Conservation (phyloP, 1,140 invertebrate species). For the Xylocopa sonorina region DNA sequence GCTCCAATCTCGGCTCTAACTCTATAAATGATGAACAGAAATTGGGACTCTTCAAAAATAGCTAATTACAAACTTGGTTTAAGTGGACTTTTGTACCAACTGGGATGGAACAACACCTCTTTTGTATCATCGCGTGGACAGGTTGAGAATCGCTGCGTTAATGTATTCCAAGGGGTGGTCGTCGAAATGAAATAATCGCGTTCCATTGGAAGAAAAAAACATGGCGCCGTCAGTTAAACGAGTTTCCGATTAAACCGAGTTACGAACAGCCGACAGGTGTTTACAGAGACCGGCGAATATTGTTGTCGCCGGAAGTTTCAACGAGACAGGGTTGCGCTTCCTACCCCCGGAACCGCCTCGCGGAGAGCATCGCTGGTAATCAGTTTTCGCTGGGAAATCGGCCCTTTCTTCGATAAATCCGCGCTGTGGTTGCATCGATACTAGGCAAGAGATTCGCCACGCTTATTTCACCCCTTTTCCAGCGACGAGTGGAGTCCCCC, state of each 20-base stretch:
- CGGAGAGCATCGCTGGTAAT: background rate
- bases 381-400: slow-evolving; percentile 1
- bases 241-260: slow-evolving; percentile 47
- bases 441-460: background rate
- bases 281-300: slow-evolving; percentile 41
- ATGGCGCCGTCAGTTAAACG: slow-evolving; percentile 2
- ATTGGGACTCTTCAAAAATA: no score
- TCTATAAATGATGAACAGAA: no score
- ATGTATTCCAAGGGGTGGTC: no score
- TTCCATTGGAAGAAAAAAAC: background rate
- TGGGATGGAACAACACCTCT: no score
- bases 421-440: background rate
- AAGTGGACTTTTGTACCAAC: no score
- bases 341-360: no score
- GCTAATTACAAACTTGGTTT: no score
- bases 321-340: background rate
- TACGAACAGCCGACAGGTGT: slow-evolving; percentile 23
- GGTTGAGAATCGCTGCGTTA: no score
- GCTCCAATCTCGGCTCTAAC: no score
- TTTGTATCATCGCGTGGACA: no score
- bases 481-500: no score
- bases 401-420: background rate
- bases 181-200: slow-evolving; percentile 5
- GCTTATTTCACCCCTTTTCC: background rate
- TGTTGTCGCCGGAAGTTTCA: slow-evolving; percentile 24